Evolutionary conservation across 1,140 invertebrate species (phyloP).

Genomic region (Cyphomyrmex costatus): DNA sequence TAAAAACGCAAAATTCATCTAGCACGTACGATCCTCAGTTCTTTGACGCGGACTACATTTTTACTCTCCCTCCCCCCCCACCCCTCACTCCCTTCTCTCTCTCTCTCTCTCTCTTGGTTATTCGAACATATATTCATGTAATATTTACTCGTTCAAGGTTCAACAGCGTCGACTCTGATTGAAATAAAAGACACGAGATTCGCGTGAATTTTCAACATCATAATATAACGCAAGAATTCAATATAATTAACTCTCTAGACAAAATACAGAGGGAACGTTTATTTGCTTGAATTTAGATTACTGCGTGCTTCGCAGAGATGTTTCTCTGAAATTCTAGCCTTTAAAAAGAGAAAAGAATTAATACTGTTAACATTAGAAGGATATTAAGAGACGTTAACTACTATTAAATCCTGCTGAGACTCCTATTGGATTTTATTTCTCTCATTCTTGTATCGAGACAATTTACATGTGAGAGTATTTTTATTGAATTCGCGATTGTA

Average conservation of each 20-base stretch:
- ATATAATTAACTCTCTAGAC: conserved; percentile 29
- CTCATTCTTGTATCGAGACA: neutral
- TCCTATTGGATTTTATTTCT: neutral
- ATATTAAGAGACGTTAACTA: conserved; percentile 1
- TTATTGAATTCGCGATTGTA: neutral
- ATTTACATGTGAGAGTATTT: conserved; percentile 18
- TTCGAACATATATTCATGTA: conserved; percentile 31
- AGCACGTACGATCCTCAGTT: conserved; percentile 52
- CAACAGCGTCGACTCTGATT: conserved; percentile 22
- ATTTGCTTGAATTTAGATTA: conserved; percentile 19
- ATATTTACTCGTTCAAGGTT: conserved; percentile 57
- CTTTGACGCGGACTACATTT: conserved; percentile 54
- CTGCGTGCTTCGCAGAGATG: neutral
- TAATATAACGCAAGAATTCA: conserved; percentile 1
- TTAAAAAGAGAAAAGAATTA: neutral
- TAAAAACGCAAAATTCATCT: conserved; percentile 66
- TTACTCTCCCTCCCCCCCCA: neutral
- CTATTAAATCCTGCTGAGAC: neutral
- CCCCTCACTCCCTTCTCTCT: neutral
- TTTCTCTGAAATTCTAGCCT: neutral
- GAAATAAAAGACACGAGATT: conserved; percentile 48
- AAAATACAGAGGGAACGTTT: conserved; percentile 26
- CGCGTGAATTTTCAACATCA: conserved; percentile 37
- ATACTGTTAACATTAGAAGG: neutral
- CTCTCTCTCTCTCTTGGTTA: neutral